Conservation (phyloP, 2,113 vertebrate genomes). For the Podarcis muralis region DNA sequence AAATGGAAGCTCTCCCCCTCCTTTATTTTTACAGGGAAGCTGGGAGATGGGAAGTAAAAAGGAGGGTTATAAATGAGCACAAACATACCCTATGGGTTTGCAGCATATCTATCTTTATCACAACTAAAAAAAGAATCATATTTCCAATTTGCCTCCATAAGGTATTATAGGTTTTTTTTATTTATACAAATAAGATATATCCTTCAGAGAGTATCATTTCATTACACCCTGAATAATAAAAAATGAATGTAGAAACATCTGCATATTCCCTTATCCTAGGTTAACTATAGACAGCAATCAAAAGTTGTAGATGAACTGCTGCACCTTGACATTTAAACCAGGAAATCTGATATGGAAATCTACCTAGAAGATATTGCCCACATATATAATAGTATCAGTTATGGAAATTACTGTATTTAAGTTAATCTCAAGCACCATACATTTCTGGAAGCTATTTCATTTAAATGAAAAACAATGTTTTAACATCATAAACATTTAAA, state of each 20-base stretch:
- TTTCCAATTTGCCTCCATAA: constrained; percentile 49
- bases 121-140: constrained; percentile 34
- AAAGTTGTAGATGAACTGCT: constrained; percentile 77
- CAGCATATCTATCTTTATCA: constrained; percentile 43
- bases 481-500: constrained; percentile 66
- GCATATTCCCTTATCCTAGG: constrained; percentile 48
- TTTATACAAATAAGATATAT: constrained; percentile 41
- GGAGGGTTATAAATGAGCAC: constrained; percentile 48
- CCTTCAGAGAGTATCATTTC: constrained; percentile 38
- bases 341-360: constrained; percentile 75
- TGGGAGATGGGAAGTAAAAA: constrained; percentile 48
- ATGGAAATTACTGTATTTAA: constrained; percentile 57
- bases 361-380: constrained; percentile 67
- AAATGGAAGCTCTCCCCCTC: constrained; percentile 32
- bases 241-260: constrained; percentile 25
- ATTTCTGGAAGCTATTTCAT: constrained; percentile 64
- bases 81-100: constrained; percentile 49
- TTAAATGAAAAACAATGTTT: constrained; percentile 58
- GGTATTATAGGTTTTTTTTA: background rate
- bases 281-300: constrained; percentile 72
- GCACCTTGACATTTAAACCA: constrained; percentile 77
- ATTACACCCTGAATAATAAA: constrained; percentile 36
- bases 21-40: constrained; percentile 17
- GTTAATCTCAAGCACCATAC: constrained; percentile 66
- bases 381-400: constrained; percentile 58